Base-by-base conservation (phyloP, 2,113 vertebrate genomes). In the Oxygymnocypris stewartii region DNA sequence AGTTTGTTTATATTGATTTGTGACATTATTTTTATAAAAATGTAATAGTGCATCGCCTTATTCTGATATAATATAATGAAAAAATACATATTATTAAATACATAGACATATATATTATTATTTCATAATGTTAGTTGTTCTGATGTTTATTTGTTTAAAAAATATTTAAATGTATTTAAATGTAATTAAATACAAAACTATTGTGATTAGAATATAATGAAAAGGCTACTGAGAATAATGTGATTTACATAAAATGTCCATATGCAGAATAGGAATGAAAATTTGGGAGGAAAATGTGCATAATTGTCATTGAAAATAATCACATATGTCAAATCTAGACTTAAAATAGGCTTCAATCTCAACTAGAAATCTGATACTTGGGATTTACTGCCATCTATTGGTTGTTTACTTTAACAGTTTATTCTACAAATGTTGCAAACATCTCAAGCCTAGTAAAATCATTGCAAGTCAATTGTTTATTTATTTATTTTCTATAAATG, bases 331-430 rank as follows among this genome's bases (percentile, higher is more conserved):
- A 73, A 23, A 40, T 40, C 35, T 71, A 9, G 16, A 40, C 8
- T 18, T 40, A 40, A 40, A 71, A 18, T 4, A 71, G 9, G 35
- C 35, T 73, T 42, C 23, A 76, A 42, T 35, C 20, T 49, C 28
- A 10, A 11, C 35, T 3, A 83, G 6, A 79, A 8, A 2, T n/a
- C n/a, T 61, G 18, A 78, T 10, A 35, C 5, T 74, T n/a, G 23
- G 18, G 57, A n/a, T 89, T 76, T 87, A 82, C 82, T 91, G 82
- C 90, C 92, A 91, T 90, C 94, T 93, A 87, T 23, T 93, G 94
- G 85, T 65, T 80, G 7, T 54, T 18, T 74, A 83, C 59, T 35
- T 81, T 20, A 84, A 69, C 61, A 80, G 49, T 69, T 87, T 37
- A 71, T 57, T 79, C 2, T 12, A 4, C 18, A 67, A 54, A 79